Conservation (phyloP, 2,113 vertebrate genomes). For the Abramis brama region DNA sequence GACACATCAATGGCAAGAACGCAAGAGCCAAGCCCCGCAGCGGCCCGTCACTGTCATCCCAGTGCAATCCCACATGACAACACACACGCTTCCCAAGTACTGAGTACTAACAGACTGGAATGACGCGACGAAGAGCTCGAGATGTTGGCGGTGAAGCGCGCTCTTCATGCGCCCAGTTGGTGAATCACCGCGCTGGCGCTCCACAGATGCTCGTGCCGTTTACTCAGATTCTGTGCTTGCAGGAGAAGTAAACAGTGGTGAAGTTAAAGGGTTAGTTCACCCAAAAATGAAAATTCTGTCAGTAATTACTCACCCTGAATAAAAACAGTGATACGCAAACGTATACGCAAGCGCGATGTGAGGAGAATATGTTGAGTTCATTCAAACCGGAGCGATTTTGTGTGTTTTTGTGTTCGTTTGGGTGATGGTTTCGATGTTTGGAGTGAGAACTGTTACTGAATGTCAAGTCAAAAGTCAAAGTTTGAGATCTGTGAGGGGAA, state of each 20-base stretch:
- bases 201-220: not conserved
- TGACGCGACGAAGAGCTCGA: constrained; percentile 53
- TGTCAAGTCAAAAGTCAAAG: too few relatives aligned
- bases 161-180: constrained; percentile 2
- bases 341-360: too few relatives aligned
- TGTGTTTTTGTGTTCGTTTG: too few relatives aligned
- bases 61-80: constrained; percentile 63
- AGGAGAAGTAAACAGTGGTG: not conserved
- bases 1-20: constrained; percentile 20
- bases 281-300: too few relatives aligned
- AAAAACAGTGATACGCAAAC: too few relatives aligned
- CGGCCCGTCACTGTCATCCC: constrained; percentile 62
- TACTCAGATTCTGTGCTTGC: not conserved
- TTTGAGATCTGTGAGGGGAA: too few relatives aligned
- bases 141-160: constrained; percentile 41
- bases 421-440: too few relatives aligned
- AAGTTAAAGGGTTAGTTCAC: not conserved
- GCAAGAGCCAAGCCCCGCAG: constrained; percentile 52
- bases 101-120: constrained; percentile 61
- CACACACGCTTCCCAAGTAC: constrained; percentile 53
- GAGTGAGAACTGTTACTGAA: too few relatives aligned
- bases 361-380: too few relatives aligned
- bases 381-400: too few relatives aligned
- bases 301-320: too few relatives aligned
- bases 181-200: not conserved